A percentile compares a stretch with the other conserved stretches of the same genome.
Conservation (phyloP, 1,140 invertebrate genomes). For the Panagrolaimus sp. region DNA sequence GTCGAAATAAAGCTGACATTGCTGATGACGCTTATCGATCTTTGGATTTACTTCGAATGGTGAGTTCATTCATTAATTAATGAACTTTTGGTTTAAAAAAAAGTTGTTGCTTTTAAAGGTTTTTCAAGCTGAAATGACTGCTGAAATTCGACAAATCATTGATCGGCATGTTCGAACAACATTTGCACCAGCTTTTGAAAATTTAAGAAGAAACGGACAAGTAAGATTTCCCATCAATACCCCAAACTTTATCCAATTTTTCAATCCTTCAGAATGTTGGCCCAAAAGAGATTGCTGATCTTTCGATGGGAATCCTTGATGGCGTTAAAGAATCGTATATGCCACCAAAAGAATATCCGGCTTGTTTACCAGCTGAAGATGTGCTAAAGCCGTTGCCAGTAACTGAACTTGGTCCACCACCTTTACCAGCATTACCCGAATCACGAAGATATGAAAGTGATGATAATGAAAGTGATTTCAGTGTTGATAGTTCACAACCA, state of each 20-base stretch:
- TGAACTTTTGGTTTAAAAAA: neutral
- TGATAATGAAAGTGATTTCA: slow-evolving; percentile 44
- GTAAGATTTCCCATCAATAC: slow-evolving; percentile 29
- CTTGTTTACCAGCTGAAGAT: neutral
- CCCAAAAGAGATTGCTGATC: slow-evolving; percentile 38
- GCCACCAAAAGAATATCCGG: slow-evolving; percentile 16
- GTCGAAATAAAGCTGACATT: slow-evolving; percentile 48
- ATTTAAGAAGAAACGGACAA: slow-evolving; percentile 51
- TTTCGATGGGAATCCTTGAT: slow-evolving; percentile 50
- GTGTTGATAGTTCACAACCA: slow-evolving; percentile 36
- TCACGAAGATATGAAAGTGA: slow-evolving; percentile 43
- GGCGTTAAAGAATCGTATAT: slow-evolving; percentile 51
- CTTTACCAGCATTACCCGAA: neutral
- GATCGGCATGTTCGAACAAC: slow-evolving; percentile 53
- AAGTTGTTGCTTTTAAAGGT: slow-evolving; percentile 30
- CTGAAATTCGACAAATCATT: slow-evolving; percentile 50
- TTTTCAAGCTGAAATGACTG: slow-evolving; percentile 50
- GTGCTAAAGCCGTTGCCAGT: slow-evolving; percentile 32
- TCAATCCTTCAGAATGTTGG: slow-evolving; percentile 35
- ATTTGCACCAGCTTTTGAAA: slow-evolving; percentile 54
- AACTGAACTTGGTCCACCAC: slow-evolving; percentile 12
- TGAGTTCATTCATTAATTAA: slow-evolving; percentile 22
- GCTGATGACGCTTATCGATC: slow-evolving; percentile 45
- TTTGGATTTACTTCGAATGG: slow-evolving; percentile 43
- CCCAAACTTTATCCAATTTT: slow-evolving; percentile 20